Percentiles rank a stretch among this genome's conserved stretches.
These are phyloP conservation scores for Trematocara marginatum DNA, from an alignment of 2,113 vertebrate species.

Conservation along the genomic window DNA sequence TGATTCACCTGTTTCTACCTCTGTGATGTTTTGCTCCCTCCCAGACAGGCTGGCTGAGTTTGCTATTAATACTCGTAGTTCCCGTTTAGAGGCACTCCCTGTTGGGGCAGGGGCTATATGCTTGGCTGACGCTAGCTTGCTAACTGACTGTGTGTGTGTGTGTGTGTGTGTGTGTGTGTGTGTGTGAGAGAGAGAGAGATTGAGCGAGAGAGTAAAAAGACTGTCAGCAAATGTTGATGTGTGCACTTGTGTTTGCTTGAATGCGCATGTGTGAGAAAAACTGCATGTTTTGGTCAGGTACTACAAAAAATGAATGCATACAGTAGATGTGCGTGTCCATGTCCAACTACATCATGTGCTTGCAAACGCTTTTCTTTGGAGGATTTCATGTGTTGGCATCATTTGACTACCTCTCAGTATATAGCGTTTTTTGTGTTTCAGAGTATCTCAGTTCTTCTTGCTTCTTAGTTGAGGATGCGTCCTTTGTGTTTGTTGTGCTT, in stretches of 20 bases:
- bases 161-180: neutral
- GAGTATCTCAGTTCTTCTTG: neutral
- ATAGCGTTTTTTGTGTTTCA: neutral
- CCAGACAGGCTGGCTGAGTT: constrained; percentile 49
- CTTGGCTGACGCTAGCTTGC: constrained; percentile 45
- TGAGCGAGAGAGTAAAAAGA: neutral
- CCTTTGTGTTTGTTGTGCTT: neutral
- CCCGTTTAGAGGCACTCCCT: constrained; percentile 57
- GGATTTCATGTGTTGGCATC: neutral
- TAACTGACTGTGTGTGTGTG: constrained; percentile 25
- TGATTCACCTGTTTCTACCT: constrained; percentile 61
- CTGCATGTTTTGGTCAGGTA: neutral
- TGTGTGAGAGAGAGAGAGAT: neutral
- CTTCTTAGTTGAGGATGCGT: neutral
- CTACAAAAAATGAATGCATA: neutral
- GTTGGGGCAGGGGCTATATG: constrained; percentile 58
- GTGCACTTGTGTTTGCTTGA: neutral
- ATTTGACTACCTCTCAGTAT: neutral
- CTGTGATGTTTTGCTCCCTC: constrained; percentile 47
- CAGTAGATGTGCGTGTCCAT: neutral
- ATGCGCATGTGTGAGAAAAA: neutral
- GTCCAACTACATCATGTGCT: neutral
- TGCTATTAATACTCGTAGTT: constrained; percentile 66
- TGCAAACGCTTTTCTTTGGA: neutral
- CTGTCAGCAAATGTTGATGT: constrained; percentile 15